Evolutionary conservation across 2,888 invertebrate genomes (phyloP).

Genomic region (Leptinotarsa rubiginosa): DNA sequence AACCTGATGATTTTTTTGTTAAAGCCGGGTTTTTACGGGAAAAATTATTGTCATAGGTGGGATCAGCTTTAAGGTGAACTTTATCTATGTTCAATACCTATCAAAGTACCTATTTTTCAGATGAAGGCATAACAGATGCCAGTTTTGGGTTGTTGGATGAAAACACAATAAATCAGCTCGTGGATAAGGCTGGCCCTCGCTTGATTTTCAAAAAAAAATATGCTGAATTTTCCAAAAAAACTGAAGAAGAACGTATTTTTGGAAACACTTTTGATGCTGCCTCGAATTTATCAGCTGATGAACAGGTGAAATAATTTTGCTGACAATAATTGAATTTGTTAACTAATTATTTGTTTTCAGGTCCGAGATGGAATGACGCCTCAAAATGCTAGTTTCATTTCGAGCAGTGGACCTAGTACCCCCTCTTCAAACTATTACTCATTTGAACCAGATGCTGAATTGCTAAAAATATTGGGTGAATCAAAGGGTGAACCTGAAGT

Average conservation of each 20-base stretch:
- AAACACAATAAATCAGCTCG: not conserved
- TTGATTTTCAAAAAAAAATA: not conserved
- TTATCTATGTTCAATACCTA: too few relatives aligned
- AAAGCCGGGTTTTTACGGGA: too few relatives aligned
- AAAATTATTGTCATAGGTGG: too few relatives aligned
- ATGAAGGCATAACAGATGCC: not conserved
- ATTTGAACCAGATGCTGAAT: not conserved
- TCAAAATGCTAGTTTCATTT: not conserved
- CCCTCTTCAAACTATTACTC: not conserved
- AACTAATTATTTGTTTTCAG: too few relatives aligned
- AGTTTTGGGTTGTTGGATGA: conserved; percentile 2
- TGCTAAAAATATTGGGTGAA: not conserved
- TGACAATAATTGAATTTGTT: too few relatives aligned
- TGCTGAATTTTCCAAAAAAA: not conserved
- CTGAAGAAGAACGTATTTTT: too few relatives aligned
- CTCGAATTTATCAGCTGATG: too few relatives aligned
- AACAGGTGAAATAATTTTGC: too few relatives aligned
- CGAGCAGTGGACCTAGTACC: not conserved
- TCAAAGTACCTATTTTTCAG: not conserved
- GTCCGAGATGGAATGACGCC: not conserved
- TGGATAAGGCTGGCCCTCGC: conserved; percentile 1
- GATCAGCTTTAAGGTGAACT: too few relatives aligned
- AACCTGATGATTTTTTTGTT: too few relatives aligned
- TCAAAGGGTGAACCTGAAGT: not conserved
- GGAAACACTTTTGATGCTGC: too few relatives aligned